Base-by-base conservation (phyloP, 2,888 invertebrate genomes). In the Steromphala cineraria region DNA sequence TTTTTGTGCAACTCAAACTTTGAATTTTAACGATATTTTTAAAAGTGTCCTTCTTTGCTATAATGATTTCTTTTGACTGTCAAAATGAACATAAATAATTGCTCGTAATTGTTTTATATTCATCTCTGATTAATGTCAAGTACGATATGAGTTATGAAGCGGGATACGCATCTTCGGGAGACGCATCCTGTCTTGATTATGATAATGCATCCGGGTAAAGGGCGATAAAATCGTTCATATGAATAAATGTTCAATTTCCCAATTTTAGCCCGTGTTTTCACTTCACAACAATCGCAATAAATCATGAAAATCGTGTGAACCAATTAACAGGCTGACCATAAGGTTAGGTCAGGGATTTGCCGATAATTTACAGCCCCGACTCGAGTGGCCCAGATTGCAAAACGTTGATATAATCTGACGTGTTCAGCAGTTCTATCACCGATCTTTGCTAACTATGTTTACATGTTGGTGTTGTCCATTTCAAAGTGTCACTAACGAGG, bases 391-490 rank as follows among this genome's bases (percentile, higher is more conserved):
- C 62, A 62, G 62, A 62, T 62, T 62, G 62, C 62, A 28, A 28
- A 28, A 28, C 28, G 24, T 24, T 62, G 62, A 71, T 71, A 71
- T 36, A n/a, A 71, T 71, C 71, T 17, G 71, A 8, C 31, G n/a
- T 13, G 31, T 71, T 13, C 17, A 15, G 71, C 36, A 46, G 46
- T 24, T 71, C 1, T 71, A 40, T 31, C 71, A 13, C 40, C 31
- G 71, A 31, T 71, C 28, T 19, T 31, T 71, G 19, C 71, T 71
- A 71, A 71, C 31, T 71, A 31, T 71, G 71, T 71, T 71, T 71
- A 71, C 71, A 36, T 71, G 71, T 71, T 71, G 71, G 71, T 71
- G 71, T 71, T 71, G 71, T 71, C 71, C 36, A 31, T 71, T 17
- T n/a, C 71, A 36, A 40, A 71, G 71, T 36, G 71, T 71, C 71